Base-by-base conservation (phyloP, 2,797 vertebrate species). In the Zalophus californianus region DNA sequence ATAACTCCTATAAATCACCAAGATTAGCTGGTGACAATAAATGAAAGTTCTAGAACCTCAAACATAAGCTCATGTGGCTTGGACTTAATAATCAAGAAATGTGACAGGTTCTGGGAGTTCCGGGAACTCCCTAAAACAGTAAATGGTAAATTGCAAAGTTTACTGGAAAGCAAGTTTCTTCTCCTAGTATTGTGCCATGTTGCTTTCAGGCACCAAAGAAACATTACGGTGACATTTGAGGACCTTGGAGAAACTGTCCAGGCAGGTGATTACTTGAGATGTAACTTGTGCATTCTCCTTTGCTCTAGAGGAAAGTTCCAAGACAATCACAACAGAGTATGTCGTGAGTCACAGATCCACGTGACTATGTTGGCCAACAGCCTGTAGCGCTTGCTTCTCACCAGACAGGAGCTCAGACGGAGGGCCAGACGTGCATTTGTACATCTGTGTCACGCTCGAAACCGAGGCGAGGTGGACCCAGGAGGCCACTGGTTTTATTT, bases 381-480 rank as follows among this genome's bases (percentile, higher is more conserved):
- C 35, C 1, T 18, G 29, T 4, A 11, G 7, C 8, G 1, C 54
- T 8, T 2, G 2, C 23, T 23, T 86, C 60, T 54, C 48, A 50
- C n/a, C 18, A 50, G 23, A 10, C 2, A 7, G 25, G 21, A 56
- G 13, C 35, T 58, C 50, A 16, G 15, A 29, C 27, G 3, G n/a
- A 82, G 12, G 2, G 5, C 16, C 21, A 2, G 2, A 15, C 2
- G 6, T 10, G 5, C 4, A 1, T 5, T 18, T 16, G n/a, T 35
- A 8, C 32, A 4, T 16, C 50, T 15, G 16, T 21, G 5, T n/a
- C 18, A 1, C 52, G 16, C 18, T 38, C 41, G 25, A 32, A 20
- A 10, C 73, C 41, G 16, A 15, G 52, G 23, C 11, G 0, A 50
- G 54, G 3, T 0, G 21, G 27, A 6, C 20, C n/a, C 52, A 5